Evolutionary conservation across 1,140 invertebrate species (phyloP), one percentile per base, ranked within the genome.

Genomic region (Brachionus rubens): DNA sequence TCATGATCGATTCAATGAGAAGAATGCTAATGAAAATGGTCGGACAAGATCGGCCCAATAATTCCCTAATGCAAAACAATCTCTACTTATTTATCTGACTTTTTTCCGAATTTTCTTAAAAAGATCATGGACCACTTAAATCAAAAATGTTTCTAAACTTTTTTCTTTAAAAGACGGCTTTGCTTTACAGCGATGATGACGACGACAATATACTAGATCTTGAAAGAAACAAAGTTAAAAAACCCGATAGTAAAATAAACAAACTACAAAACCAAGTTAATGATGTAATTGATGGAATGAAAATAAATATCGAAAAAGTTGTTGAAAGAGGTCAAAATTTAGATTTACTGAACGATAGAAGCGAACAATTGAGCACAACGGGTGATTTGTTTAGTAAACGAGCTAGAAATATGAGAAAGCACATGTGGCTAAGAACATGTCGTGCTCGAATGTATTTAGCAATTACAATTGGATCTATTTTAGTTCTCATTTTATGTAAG

Each of bases 311-410:
- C 10, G 68, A 72, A 50, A 72, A 72, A 72, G 68, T 72, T 12
- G 68, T 40, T 14, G 68, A 72, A 48, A 21, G 68, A n/a, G 68
- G 68, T 40, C 46, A 48, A 36, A 48, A 72, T 50, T 72, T 72
- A 24, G 50, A 50, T 7, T 19, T 19, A 10, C 50, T 72, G 30
- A 72, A 72, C 41, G 68, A 52, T 33, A 21, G 36, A 12, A 72
- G 68, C 30, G 68, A 72, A 19, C 24, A 46, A 40, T 24, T 72
- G 21, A 54, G 46, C 19, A n/a, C 40, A 10, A 40, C 26, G 40
- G 68, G 68, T 72, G 68, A 72, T 72, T 33, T 54, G 68, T 72
- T 72, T 54, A 72, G 50, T 40, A 72, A 72, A 21, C 21, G 68
- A 5, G 68, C 68, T 10, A 48, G 26, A 33, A 54, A 41, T 72